These are phyloP conservation scores for Fukomys damarensis DNA, from an alignment of 2,113 vertebrate genomes.

Conservation along the genomic window DNA sequence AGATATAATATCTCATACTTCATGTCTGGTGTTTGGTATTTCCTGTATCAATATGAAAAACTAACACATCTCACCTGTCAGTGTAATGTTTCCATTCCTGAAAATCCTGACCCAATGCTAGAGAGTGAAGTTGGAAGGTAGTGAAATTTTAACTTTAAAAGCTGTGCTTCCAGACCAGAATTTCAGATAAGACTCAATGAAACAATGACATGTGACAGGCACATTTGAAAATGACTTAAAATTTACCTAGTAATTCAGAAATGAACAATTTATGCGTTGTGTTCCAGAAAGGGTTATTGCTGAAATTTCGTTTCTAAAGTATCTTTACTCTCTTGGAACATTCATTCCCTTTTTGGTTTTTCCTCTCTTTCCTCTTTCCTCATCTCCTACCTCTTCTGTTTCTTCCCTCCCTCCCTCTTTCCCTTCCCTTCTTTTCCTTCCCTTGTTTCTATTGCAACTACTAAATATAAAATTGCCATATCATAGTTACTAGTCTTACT, in stretches of 20 bases:
- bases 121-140: not conserved
- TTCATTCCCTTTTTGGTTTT: not conserved
- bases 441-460: not conserved
- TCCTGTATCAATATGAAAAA: not conserved
- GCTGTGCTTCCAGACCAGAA: not conserved
- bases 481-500: not conserved
- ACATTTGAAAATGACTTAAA: constrained; percentile 26
- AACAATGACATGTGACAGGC: not conserved
- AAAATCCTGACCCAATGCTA: not conserved
- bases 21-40: no score
- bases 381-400: not conserved
- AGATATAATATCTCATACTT: no score
- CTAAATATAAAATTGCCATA: not conserved
- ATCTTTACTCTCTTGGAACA: not conserved
- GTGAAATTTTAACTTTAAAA: constrained; percentile 5
- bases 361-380: not conserved
- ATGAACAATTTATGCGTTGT: not conserved
- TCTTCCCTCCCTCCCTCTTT: not conserved
- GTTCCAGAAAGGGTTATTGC: not conserved
- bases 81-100: not conserved
- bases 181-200: not conserved
- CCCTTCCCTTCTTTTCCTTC: not conserved
- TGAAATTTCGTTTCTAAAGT: constrained; percentile 18
- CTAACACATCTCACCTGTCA: not conserved
- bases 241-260: constrained; percentile 47